These are phyloP conservation scores for Galeruca laticollis DNA, from an alignment of 2,888 invertebrate genomes.

Conservation along the genomic window DNA sequence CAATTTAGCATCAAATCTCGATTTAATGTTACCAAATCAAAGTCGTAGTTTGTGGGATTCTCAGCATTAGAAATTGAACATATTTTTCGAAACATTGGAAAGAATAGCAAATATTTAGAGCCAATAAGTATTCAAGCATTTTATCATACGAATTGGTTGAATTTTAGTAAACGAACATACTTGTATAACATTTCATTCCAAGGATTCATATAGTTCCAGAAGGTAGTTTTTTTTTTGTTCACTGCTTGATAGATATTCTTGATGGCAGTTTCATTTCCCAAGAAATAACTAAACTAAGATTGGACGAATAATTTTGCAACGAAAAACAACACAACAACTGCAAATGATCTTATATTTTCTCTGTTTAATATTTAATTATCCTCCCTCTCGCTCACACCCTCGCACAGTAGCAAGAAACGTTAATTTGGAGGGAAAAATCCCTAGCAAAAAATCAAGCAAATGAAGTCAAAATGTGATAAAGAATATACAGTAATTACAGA, in stretches of 20 bases:
- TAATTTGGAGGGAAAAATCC: constrained; percentile 47
- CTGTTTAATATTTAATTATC: constrained; percentile 53
- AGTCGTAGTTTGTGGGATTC: too few species aligned
- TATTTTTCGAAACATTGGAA: too few species aligned
- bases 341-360: constrained; percentile 52
- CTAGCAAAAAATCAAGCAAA: constrained; percentile 50
- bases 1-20: too few species aligned
- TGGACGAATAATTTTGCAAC: constrained; percentile 44
- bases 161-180: too few species aligned
- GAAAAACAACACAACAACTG: constrained; percentile 48
- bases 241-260: background rate
- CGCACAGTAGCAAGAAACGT: constrained; percentile 36
- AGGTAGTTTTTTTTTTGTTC: background rate
- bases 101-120: too few species aligned
- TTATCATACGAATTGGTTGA: too few species aligned
- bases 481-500: constrained; percentile 63
- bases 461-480: constrained; percentile 60
- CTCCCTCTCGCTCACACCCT: constrained; percentile 37
- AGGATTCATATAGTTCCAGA: background rate
- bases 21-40: too few species aligned
- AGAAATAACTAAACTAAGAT: constrained; percentile 44
- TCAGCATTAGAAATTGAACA: too few species aligned
- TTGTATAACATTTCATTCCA: too few species aligned
- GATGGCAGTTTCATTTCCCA: constrained; percentile 28
- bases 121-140: too few species aligned